Percentiles rank a stretch among this genome's conserved stretches.
phyloP scores from a whole-genome alignment of 2,888 invertebrate genomes.

The Hemithea aestivaria region DNA sequence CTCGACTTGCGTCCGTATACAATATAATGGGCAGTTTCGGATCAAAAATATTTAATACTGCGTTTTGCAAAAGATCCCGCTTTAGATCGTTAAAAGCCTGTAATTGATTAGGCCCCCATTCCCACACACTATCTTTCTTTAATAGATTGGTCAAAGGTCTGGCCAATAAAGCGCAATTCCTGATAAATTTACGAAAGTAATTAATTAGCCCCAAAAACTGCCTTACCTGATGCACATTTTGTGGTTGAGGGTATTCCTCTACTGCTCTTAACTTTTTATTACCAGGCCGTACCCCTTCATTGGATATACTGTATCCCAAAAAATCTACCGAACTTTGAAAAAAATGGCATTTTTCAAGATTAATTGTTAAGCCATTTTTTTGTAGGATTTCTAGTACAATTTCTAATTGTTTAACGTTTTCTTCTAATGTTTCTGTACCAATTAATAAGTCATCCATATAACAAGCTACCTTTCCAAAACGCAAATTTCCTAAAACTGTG shows the following conservation, averaged over 20 bases:
- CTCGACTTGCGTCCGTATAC: conserved; percentile 7
- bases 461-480: too few relatives aligned
- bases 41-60: too few relatives aligned
- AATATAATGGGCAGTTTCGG: too few relatives aligned
- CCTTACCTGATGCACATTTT: too few relatives aligned
- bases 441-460: conserved; percentile 13
- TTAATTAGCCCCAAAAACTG: conserved; percentile 30
- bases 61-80: too few relatives aligned
- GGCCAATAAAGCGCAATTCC: conserved; percentile 30
- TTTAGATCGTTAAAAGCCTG: conserved; percentile 15
- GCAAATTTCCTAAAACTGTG: conserved; percentile 7
- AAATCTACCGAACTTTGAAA: conserved; percentile 27
- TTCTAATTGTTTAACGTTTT: conserved; percentile 7
- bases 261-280: conserved; percentile 26
- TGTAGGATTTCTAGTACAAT: conserved; percentile 8
- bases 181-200: conserved; percentile 39
- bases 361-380: conserved; percentile 26
- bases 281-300: conserved; percentile 18
- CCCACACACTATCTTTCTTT: conserved; percentile 21
- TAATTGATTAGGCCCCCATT: conserved; percentile 13
- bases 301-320: conserved; percentile 26
- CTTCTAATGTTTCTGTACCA: conserved; percentile 1
- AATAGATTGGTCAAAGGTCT: conserved; percentile 30
- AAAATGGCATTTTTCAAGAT: conserved; percentile 31
- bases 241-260: conserved; percentile 23